A percentile compares a stretch with the other conserved stretches of the same genome.
Conservation (phyloP, 2,888 invertebrate species). For the Rhynchonema sp. region DNA sequence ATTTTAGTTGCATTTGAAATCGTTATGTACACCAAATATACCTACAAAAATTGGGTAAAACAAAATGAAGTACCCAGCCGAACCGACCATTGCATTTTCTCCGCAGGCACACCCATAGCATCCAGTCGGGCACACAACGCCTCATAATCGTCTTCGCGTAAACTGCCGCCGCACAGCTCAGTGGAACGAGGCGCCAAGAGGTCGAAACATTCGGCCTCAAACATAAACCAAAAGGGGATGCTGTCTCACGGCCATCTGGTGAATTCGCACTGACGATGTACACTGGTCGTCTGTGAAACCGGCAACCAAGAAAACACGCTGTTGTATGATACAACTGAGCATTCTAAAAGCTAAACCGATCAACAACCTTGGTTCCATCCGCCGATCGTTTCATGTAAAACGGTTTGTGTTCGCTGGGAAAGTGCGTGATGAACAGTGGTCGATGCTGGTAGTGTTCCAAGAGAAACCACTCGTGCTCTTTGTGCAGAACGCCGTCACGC, state of each 20-base stretch:
- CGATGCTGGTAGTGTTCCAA: conserved; percentile 48
- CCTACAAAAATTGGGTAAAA: too few species aligned
- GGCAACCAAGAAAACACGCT: too few species aligned
- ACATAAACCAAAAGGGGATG: too few species aligned
- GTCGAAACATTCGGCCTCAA: conserved; percentile 48
- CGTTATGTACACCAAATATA: too few species aligned
- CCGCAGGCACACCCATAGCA: conserved; percentile 7
- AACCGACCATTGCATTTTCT: conserved; percentile 19
- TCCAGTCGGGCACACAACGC: conserved; percentile 32
- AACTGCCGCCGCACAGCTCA: conserved; percentile 80
- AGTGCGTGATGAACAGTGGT: conserved; percentile 72
- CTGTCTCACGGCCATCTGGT: too few species aligned
- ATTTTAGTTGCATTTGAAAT: too few species aligned
- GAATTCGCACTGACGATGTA: too few species aligned
- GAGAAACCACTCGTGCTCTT: conserved; percentile 66
- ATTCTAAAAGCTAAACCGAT: too few species aligned
- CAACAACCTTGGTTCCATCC: too few species aligned
- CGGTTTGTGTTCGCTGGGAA: conserved; percentile 70
- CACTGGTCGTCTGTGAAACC: too few species aligned
- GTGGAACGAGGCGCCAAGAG: conserved; percentile 69
- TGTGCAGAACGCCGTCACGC: background rate
- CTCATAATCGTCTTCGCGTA: conserved; percentile 59
- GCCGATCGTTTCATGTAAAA: conserved; percentile 58
- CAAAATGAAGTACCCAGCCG: too few species aligned
- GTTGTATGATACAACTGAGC: too few species aligned